Conservation (phyloP, 2,113 vertebrate genomes). For the Peromyscus maniculatus region DNA sequence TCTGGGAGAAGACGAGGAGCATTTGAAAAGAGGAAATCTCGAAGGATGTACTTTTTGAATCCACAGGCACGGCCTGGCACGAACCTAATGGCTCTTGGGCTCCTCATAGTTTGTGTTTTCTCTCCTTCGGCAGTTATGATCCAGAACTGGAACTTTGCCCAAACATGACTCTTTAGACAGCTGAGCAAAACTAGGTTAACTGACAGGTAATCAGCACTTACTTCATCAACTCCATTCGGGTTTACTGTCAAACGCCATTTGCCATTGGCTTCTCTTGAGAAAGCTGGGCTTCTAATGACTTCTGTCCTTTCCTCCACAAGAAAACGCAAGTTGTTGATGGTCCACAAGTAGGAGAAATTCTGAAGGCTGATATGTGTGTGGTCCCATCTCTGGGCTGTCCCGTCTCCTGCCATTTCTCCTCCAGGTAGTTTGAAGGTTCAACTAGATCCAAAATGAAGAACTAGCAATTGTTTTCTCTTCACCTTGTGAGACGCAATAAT, state of each 20-base stretch:
- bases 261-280: not conserved
- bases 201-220: not conserved
- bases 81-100: accelerated
- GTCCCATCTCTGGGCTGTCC: too few relatives aligned
- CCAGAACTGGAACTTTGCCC: not conserved
- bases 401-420: not conserved
- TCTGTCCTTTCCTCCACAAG: too few relatives aligned
- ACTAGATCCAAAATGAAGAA: not conserved
- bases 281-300: not conserved
- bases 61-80: accelerated
- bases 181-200: not conserved
- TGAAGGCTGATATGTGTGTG: too few relatives aligned
- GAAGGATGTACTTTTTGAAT: not conserved
- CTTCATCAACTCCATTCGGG: not conserved
- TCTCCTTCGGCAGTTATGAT: not conserved
- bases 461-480: not conserved
- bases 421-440: not conserved
- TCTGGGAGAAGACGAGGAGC: not conserved
- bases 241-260: not conserved
- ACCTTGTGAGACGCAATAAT: not conserved
- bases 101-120: not conserved
- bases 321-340: too few relatives aligned
- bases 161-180: not conserved
- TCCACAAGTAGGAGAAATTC: too few relatives aligned
- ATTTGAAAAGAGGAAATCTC: not conserved